Conservation (phyloP, 2,888 invertebrate genomes). For the Diaphora mendica region DNA sequence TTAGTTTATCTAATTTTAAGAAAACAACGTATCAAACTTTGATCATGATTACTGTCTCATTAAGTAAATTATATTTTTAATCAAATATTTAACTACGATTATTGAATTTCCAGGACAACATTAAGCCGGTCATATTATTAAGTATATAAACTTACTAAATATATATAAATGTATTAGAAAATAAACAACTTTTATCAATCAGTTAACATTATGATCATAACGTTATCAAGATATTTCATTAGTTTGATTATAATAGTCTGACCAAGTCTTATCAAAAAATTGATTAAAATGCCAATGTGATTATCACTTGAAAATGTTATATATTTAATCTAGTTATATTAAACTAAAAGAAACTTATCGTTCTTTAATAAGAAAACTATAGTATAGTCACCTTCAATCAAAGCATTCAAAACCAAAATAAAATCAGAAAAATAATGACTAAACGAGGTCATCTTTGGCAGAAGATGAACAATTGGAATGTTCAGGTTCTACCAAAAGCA, state of each 20-base stretch:
- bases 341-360: not conserved
- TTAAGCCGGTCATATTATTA: not conserved
- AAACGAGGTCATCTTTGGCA: not conserved
- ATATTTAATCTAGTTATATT: not conserved
- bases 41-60: not conserved
- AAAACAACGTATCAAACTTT: not conserved
- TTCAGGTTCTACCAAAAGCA: not conserved
- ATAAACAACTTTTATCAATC: not conserved
- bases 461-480: not conserved
- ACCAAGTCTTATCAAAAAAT: not conserved
- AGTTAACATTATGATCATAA: not conserved
- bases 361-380: not conserved
- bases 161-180: not conserved
- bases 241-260: not conserved
- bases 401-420: not conserved
- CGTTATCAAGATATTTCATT: not conserved
- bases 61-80: not conserved
- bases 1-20: not conserved
- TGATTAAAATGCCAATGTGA: slow-evolving; percentile 1
- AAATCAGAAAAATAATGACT: not conserved
- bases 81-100: not conserved
- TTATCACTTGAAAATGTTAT: not conserved
- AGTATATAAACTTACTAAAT: not conserved
- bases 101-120: not conserved
- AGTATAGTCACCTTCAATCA: not conserved